A percentile compares a stretch with the other conserved stretches of the same genome.
These are phyloP conservation scores for Blastobasis lacticolella DNA, from an alignment of 2,888 invertebrate genomes.

Conservation along the genomic window DNA sequence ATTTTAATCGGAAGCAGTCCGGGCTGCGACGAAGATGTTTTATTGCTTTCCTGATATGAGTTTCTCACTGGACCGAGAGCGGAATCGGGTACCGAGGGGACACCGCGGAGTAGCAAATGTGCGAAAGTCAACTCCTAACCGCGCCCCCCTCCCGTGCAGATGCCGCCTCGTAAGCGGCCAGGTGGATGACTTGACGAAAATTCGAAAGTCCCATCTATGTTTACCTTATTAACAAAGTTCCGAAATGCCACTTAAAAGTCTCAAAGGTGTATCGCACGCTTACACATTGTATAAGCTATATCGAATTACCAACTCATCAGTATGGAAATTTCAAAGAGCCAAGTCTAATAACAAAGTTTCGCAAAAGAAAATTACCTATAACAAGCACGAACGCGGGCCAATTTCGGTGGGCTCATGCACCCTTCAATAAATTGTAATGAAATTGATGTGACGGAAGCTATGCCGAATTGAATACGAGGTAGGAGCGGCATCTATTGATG, in stretches of 20 bases:
- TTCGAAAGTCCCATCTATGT: too few species aligned
- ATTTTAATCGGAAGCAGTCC: constrained; percentile 2
- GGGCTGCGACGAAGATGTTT: constrained; percentile 1
- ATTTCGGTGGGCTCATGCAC: constrained; percentile 2
- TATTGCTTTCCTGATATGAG: constrained; percentile 1
- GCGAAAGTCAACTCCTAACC: too few species aligned
- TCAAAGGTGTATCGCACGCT: too few species aligned
- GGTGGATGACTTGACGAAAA: too few species aligned
- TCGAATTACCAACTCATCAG: neutral
- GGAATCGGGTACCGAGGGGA: too few species aligned
- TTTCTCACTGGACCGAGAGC: neutral
- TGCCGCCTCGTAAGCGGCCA: too few species aligned
- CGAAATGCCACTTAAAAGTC: too few species aligned
- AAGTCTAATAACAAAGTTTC: constrained; percentile 2
- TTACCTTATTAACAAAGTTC: too few species aligned
- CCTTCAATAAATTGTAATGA: constrained; percentile 1
- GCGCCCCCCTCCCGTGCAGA: too few species aligned
- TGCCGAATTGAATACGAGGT: constrained; percentile 1
- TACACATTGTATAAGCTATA: neutral
- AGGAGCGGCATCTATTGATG: too few species aligned
- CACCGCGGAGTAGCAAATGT: too few species aligned
- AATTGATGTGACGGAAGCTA: constrained; percentile 1
- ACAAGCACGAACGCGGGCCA: constrained; percentile 1
- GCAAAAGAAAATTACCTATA: neutral
- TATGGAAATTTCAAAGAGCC: neutral